These are phyloP conservation scores for Pheosia tremula DNA, from an alignment of 2,888 invertebrate genomes.

Conservation along the genomic window DNA sequence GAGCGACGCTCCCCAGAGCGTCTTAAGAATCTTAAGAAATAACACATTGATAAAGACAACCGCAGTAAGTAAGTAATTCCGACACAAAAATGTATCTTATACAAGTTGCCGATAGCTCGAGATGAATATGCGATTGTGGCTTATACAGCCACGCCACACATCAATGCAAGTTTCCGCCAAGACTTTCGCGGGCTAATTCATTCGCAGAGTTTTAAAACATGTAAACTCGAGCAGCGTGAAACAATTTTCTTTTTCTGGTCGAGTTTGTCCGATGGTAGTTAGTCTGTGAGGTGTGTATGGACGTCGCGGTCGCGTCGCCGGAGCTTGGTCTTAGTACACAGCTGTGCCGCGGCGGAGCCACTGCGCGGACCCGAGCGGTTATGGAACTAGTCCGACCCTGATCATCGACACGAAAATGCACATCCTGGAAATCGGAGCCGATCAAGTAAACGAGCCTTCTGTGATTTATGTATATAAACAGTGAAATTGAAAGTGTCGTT, in stretches of 20 bases:
- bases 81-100: constrained; percentile 54
- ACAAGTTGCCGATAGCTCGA: constrained; percentile 49
- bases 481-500: constrained; percentile 47
- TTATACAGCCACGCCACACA: constrained; percentile 50
- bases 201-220: constrained; percentile 75
- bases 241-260: constrained; percentile 79
- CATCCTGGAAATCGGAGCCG: constrained; percentile 80
- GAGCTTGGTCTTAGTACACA: constrained; percentile 11
- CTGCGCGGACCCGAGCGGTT: constrained; percentile 39
- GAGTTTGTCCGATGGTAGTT: constrained; percentile 55
- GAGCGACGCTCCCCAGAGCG: too few species aligned
- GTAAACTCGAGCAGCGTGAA: constrained; percentile 80
- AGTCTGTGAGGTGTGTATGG: constrained; percentile 68
- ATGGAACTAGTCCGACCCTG: constrained; percentile 57
- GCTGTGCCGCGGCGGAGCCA: constrained; percentile 11
- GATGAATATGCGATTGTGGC: constrained; percentile 76
- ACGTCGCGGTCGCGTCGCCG: constrained; percentile 61
- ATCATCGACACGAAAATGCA: constrained; percentile 69
- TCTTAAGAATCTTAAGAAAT: background rate
- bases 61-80: constrained; percentile 36
- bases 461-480: constrained; percentile 48
- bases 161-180: constrained; percentile 59
- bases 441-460: constrained; percentile 68
- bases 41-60: background rate
- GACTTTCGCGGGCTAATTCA: constrained; percentile 81